Conservation (phyloP, 1,140 invertebrate genomes). For the Achatina immaculata region DNA sequence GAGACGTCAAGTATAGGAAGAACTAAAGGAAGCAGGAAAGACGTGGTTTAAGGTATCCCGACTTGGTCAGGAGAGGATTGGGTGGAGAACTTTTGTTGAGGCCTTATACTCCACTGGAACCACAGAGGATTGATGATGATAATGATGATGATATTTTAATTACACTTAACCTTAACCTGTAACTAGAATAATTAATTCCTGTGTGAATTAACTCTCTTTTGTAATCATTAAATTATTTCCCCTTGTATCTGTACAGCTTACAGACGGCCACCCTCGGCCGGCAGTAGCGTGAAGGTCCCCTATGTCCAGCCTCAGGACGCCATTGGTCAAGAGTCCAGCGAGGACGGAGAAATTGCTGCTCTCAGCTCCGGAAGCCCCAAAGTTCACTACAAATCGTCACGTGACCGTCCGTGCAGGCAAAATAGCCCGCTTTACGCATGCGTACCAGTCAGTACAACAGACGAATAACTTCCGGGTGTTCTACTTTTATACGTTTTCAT, state of each 20-base stretch:
- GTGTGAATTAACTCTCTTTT: too few species aligned
- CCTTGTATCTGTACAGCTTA: neutral
- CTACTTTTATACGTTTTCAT: neutral
- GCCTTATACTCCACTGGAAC: too few species aligned
- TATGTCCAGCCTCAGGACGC: conserved; percentile 33
- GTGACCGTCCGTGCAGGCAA: conserved; percentile 20
- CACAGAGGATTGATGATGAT: too few species aligned
- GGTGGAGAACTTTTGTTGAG: too few species aligned
- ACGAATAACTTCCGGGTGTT: conserved; percentile 2
- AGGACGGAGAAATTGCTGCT: conserved; percentile 31
- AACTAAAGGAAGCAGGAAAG: too few species aligned
- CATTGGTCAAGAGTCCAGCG: conserved; percentile 33
- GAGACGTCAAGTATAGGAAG: too few species aligned
- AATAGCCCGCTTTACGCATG: conserved; percentile 40
- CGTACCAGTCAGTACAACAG: conserved; percentile 34
- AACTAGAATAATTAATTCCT: too few species aligned
- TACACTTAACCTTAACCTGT: too few species aligned
- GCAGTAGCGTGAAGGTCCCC: conserved; percentile 15
- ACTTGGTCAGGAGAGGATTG: too few species aligned
- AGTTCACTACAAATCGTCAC: conserved; percentile 24
- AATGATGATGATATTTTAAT: too few species aligned
- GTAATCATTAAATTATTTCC: too few species aligned
- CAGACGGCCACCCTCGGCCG: conserved; percentile 23
- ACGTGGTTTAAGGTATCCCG: too few species aligned
- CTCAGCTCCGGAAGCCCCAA: conserved; percentile 30